Base-by-base conservation (phyloP, 2,888 invertebrate genomes). In the Melinaea menophilus region DNA sequence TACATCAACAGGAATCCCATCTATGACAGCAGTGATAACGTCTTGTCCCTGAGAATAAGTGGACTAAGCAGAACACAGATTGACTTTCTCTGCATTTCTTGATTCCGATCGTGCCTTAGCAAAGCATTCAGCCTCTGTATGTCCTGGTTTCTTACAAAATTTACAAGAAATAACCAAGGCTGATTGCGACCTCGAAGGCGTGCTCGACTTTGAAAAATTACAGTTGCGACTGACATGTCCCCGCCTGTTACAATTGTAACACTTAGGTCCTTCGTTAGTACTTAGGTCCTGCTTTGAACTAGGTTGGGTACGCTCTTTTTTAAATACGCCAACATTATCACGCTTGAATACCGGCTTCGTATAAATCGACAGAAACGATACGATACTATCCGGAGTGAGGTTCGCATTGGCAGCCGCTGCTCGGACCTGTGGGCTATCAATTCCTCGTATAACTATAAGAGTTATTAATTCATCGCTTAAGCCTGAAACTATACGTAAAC, bases 401-500 rank as follows among this genome's bases (percentile, higher is more conserved):
- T 22, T 22, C 22, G 22, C 22, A 22, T 22, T 22, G 1, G 22
- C 22, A 22, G 22, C 22, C 22, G 22, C 22, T 22, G 22, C 22
- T 22, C 22, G 22, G 22, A 22, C 22, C 22, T 22, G 22, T 22
- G 22, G 22, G 12, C 35, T 45, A 31, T 45, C 37, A 5, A 57
- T 55, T 5, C 54, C 59, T 7, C 54, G 59, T 5, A 63, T 60
- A 22, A 64, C 47, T 22, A 63, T 63, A 2, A 56, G 56, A 34
- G 48, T 48, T 41, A 55, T 51, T 2, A 59, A 11, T 51, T 63
- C 63, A n/a, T 63, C 63, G 47, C 63, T 63, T n/a, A 63, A 46
- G 12, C 58, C 64, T 59, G 13, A 9, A 57, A 63, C 64, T 57
- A 59, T 58, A 13, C 59, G 59, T 55, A 62, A 45, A 7, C 68